Evolutionary conservation across 2,113 vertebrate species (phyloP).

Genomic region (Hipposideros armiger): DNA sequence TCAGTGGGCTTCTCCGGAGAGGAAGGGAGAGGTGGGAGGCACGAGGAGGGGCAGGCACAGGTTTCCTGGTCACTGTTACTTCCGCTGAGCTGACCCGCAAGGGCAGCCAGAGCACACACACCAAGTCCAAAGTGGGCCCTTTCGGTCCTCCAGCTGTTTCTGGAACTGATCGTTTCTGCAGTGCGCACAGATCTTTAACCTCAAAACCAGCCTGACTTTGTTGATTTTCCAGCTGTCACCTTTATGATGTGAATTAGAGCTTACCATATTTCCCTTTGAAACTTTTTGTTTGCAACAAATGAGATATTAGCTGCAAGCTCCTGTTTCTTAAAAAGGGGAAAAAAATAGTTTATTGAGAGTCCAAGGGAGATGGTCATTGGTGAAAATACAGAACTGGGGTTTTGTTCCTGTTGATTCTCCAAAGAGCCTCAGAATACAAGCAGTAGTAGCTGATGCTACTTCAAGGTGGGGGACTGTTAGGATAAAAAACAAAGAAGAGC

Average conservation of each 20-base stretch:
- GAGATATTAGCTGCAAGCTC: neutral
- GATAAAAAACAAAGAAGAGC: neutral
- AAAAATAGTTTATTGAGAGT: neutral
- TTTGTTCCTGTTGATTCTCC: neutral
- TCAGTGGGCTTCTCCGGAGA: neutral
- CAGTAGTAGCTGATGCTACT: neutral
- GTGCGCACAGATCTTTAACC: neutral
- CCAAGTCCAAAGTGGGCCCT: neutral
- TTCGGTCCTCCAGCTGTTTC: neutral
- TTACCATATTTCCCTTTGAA: neutral
- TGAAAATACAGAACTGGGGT: neutral
- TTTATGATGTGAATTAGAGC: neutral
- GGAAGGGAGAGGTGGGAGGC: neutral
- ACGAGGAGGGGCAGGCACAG: neutral
- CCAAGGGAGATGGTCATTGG: neutral
- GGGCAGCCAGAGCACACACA: neutral
- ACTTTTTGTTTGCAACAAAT: neutral
- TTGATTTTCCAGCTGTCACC: neutral
- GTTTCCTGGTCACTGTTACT: neutral
- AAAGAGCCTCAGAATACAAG: neutral
- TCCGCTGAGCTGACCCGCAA: accelerated
- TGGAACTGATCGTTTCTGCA: neutral
- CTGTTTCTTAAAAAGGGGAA: neutral
- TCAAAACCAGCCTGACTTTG: too few relatives aligned
- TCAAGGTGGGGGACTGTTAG: neutral